Conservation (phyloP, 2,888 invertebrate species). For the Platycnemis pennipes region DNA sequence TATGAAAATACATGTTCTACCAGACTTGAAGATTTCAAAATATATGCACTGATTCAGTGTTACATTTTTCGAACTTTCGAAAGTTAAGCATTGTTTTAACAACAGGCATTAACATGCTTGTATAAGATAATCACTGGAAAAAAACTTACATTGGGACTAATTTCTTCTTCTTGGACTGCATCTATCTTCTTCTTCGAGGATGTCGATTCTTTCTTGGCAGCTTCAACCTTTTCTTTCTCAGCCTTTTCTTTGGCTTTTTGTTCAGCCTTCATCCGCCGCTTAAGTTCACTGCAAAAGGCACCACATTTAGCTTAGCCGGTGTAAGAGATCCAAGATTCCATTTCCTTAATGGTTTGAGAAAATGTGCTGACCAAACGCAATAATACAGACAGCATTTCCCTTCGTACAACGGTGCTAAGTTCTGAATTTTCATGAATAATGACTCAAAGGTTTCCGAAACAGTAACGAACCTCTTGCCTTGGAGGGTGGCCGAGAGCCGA, state of each 20-base stretch:
- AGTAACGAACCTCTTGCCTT: slow-evolving; percentile 46
- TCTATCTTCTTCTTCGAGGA: slow-evolving; percentile 75
- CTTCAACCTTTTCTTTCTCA: slow-evolving; percentile 83
- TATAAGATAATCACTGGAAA: slow-evolving; percentile 36
- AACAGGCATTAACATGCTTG: background rate
- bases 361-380: background rate
- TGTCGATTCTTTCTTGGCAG: slow-evolving; percentile 74
- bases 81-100: no score
- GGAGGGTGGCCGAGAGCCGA: slow-evolving; percentile 61
- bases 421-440: background rate
- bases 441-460: background rate
- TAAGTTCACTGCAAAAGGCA: slow-evolving; percentile 89
- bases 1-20: no score
- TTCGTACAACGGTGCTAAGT: background rate
- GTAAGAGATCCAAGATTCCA: background rate
- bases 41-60: no score
- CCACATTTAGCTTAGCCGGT: background rate
- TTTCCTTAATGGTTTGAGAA: no score
- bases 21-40: no score
- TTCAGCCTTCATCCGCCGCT: slow-evolving; percentile 94
- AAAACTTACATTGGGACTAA: slow-evolving; percentile 90
- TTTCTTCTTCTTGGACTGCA: slow-evolving; percentile 86
- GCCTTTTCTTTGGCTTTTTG: slow-evolving; percentile 96
- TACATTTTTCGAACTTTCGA: no score
- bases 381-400: background rate